Conservation (phyloP, 2,113 vertebrate species). For the Castor canadensis region DNA sequence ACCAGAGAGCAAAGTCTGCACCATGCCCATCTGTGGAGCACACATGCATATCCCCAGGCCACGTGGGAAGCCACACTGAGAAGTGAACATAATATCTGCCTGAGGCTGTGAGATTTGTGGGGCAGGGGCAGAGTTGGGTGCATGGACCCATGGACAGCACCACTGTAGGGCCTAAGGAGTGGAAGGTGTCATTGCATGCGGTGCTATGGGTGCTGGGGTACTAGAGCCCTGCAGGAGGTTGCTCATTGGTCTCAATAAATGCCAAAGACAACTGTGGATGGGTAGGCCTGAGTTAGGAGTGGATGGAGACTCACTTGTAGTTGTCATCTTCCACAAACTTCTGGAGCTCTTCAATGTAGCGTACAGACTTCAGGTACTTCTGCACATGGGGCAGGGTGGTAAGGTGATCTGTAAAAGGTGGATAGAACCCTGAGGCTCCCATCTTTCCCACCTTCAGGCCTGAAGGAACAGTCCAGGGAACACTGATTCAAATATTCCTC, state of each 20-base stretch:
- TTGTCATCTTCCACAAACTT: slow-evolving; percentile 98
- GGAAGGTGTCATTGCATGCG: background rate
- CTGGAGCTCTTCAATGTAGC: slow-evolving; percentile 97
- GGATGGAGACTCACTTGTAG: slow-evolving; percentile 91
- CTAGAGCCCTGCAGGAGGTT: background rate
- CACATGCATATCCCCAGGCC: fast-evolving
- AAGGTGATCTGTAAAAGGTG: slow-evolving; percentile 88
- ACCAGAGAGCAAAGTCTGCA: background rate
- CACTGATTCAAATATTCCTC: background rate
- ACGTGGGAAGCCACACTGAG: background rate
- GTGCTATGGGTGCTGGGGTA: background rate
- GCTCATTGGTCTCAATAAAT: background rate
- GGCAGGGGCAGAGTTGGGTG: background rate
- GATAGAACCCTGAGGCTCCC: background rate
- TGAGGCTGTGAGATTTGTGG: fast-evolving
- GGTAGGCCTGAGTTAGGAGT: fast-evolving
- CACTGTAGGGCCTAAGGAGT: background rate
- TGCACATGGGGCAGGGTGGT: slow-evolving; percentile 93
- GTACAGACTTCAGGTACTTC: slow-evolving; percentile 96
- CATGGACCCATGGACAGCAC: background rate
- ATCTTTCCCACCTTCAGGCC: background rate
- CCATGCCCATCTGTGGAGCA: background rate
- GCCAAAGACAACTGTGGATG: background rate
- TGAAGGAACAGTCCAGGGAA: background rate
- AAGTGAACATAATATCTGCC: background rate